A percentile compares a stretch with the other conserved stretches of the same genome.
Conservation (phyloP, 2,113 vertebrate species). For the Ardeotis arabs region DNA sequence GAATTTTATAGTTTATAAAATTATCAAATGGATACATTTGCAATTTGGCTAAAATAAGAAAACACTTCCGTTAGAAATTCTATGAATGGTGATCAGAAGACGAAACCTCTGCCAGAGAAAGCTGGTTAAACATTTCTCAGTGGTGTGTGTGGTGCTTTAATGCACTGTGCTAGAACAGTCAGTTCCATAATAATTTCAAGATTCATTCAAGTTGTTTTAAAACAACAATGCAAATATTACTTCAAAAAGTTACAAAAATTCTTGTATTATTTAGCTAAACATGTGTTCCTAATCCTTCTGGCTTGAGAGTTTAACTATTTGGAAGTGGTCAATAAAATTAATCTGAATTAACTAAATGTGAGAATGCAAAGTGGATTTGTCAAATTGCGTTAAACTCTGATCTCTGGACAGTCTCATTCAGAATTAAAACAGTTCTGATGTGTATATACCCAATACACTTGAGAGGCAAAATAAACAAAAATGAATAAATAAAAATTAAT, state of each 20-base stretch:
- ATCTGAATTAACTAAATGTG: neutral
- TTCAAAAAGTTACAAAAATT: constrained; percentile 5
- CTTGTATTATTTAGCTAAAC: neutral
- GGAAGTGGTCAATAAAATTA: neutral
- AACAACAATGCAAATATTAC: neutral
- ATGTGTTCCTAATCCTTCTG: neutral
- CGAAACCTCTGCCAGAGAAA: neutral
- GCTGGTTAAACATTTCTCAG: neutral
- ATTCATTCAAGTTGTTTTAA: constrained; percentile 7
- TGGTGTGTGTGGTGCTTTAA: neutral
- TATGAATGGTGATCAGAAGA: neutral
- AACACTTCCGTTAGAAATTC: neutral
- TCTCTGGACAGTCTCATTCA: neutral
- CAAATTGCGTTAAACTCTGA: neutral
- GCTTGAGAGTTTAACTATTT: neutral
- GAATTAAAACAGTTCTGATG: neutral
- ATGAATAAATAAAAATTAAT: neutral
- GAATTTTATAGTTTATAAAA: constrained; percentile 39
- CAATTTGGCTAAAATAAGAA: constrained; percentile 27
- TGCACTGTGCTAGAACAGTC: neutral
- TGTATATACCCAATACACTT: neutral
- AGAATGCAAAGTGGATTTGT: neutral
- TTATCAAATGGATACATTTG: neutral
- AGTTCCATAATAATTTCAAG: constrained; percentile 3
- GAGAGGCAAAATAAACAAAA: neutral